Evolutionary conservation across 2,888 invertebrate genomes (phyloP), one percentile per base, ranked within the genome.

Genomic region (Idaea straminata): DNA sequence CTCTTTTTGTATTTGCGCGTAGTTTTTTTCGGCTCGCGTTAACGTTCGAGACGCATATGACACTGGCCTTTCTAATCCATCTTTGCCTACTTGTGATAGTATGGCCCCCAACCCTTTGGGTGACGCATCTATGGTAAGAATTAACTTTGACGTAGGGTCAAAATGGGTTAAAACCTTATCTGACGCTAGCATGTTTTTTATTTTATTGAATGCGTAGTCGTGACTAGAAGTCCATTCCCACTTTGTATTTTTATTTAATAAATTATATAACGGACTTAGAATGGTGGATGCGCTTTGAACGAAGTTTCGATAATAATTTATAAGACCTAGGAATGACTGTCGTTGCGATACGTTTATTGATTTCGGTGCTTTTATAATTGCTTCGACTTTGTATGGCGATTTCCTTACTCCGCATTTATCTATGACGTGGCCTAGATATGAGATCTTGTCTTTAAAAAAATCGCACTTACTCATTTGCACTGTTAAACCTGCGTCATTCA

Each of bases 111-210:
- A 15, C 0, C 75, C 77, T 0, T 10, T 16, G 4, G 77, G 74
- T 0, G 75, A 74, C 0, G 76, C 75, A 59, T 77, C 77, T 0
- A 75, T 76, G 0, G 76, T 74, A 15, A 77, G 63, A 10, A 77
- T 67, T 57, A 74, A 16, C 25, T 70, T 72, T 0, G 69, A 66
- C 4, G 66, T 61, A 3, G 69, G 65, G 60, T 75, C 65, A 63
- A 69, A 74, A 66, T 78, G 77, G 0, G 74, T 62, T 47, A 78
- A 66, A 0, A 69, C 63, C 15, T 68, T 61, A 36, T 74, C 74
- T 1, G 74, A 73, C 0, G 71, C 62, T 34, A 75, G 61, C 1
- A 65, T 59, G 25, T 65, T 66, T 66, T 73, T 69, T 63, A 70
- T 73, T 35, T 62, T 61, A 1, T 36, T n/a, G 61, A 76, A 72